Conservation (phyloP, 2,113 vertebrate genomes). For the Eretmochelys imbricata region DNA sequence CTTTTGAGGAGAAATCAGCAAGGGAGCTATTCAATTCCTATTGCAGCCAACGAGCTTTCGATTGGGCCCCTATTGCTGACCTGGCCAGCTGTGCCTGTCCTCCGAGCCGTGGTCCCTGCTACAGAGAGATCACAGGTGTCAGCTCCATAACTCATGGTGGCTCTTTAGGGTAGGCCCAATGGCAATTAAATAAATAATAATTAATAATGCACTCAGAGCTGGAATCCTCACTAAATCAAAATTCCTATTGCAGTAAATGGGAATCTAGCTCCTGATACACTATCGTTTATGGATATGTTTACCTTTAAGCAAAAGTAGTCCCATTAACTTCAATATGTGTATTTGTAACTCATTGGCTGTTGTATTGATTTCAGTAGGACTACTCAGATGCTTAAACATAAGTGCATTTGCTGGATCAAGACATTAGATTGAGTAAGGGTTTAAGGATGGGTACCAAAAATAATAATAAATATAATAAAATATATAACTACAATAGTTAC, state of each 20-base stretch:
- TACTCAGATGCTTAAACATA: constrained; percentile 41
- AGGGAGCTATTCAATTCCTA: not conserved
- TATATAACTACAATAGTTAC: constrained; percentile 67
- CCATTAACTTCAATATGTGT: not conserved
- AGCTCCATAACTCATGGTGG: not conserved
- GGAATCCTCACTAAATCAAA: constrained; percentile 5
- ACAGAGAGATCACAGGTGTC: fast-evolving
- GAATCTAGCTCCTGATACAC: not conserved
- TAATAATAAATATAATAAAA: constrained; percentile 72
- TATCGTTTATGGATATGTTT: not conserved
- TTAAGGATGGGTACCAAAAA: constrained; percentile 54
- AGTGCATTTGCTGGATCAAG: constrained; percentile 40
- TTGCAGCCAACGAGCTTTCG: not conserved
- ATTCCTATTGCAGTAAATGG: not conserved
- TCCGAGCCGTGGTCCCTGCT: not conserved
- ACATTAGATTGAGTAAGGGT: constrained; percentile 58
- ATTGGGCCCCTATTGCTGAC: not conserved
- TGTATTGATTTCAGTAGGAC: not conserved
- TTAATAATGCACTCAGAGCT: not conserved
- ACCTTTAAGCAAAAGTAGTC: constrained; percentile 29
- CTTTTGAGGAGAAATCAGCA: not conserved
- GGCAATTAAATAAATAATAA: constrained; percentile 11
- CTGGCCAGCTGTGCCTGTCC: not conserved
- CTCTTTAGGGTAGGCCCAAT: not conserved
- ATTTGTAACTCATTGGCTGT: constrained; percentile 25